These are phyloP conservation scores for Labroides dimidiatus DNA, from an alignment of 2,797 vertebrate species.

Conservation along the genomic window DNA sequence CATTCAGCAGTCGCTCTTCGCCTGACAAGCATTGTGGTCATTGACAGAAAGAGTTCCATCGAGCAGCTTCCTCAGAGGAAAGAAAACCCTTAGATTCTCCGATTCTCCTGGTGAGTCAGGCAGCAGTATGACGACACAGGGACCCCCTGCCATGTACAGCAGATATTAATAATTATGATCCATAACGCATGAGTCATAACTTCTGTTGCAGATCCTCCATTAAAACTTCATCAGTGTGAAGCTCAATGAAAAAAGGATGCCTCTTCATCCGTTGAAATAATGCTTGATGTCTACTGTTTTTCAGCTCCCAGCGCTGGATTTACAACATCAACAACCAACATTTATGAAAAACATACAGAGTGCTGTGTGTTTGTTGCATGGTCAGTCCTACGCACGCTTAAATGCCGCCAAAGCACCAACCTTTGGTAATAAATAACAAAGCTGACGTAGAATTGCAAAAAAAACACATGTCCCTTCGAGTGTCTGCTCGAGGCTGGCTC, in stretches of 20 bases:
- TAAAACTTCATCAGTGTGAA: conserved; percentile 13
- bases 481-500: too few species aligned
- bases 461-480: too few species aligned
- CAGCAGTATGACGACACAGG: conserved; percentile 17
- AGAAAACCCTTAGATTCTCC: neutral
- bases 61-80: neutral
- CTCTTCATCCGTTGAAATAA: neutral
- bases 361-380: neutral
- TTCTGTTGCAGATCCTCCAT: conserved; percentile 5
- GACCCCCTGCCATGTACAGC: conserved; percentile 26
- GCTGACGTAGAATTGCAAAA: too few species aligned
- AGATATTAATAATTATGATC: conserved; percentile 44
- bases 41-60: conserved; percentile 12
- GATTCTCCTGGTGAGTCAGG: conserved; percentile 5
- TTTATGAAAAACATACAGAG: conserved; percentile 5
- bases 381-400: neutral
- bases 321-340: neutral
- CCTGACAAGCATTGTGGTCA: conserved; percentile 42
- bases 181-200: conserved; percentile 37
- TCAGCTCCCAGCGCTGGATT: neutral
- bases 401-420: too few species aligned
- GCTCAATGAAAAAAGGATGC: neutral
- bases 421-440: too few species aligned
- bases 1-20: conserved; percentile 48
- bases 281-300: too few species aligned